Evolutionary conservation across 2,113 vertebrate genomes (phyloP).

Genomic region (Athene cunicularia): DNA sequence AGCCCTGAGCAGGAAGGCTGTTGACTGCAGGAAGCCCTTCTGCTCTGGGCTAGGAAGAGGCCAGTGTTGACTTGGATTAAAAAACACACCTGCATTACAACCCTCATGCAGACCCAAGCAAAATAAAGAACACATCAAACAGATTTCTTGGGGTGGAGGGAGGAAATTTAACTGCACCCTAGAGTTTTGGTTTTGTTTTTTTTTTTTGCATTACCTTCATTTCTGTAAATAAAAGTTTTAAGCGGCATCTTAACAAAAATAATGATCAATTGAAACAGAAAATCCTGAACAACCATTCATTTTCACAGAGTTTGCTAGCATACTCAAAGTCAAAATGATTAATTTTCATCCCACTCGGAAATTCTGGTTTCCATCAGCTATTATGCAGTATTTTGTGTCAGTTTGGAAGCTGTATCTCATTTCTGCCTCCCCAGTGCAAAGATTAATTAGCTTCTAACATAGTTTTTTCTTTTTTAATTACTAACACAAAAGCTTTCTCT

Average conservation of each 20-base stretch:
- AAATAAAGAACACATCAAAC: constrained; percentile 21
- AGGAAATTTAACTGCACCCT: background rate
- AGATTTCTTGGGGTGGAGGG: background rate
- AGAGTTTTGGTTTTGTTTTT: background rate
- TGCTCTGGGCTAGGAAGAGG: background rate
- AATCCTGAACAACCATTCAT: background rate
- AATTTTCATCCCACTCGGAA: background rate
- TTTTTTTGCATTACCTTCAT: background rate
- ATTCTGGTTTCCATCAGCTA: constrained; percentile 1
- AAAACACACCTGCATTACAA: background rate
- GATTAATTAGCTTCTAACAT: background rate
- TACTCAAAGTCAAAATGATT: background rate
- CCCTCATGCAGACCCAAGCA: background rate
- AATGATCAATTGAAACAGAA: background rate
- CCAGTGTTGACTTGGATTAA: background rate
- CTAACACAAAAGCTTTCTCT: background rate
- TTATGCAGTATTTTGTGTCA: background rate
- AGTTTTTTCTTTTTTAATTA: background rate
- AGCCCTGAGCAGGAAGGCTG: constrained; percentile 13
- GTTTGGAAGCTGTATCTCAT: background rate
- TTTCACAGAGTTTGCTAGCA: background rate
- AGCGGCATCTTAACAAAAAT: background rate
- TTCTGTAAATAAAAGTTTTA: background rate
- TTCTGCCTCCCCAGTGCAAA: background rate
- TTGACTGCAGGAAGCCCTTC: background rate